phyloP scores from a whole-genome alignment of 2,888 invertebrate genomes.

The Leucoptera coffeella region DNA sequence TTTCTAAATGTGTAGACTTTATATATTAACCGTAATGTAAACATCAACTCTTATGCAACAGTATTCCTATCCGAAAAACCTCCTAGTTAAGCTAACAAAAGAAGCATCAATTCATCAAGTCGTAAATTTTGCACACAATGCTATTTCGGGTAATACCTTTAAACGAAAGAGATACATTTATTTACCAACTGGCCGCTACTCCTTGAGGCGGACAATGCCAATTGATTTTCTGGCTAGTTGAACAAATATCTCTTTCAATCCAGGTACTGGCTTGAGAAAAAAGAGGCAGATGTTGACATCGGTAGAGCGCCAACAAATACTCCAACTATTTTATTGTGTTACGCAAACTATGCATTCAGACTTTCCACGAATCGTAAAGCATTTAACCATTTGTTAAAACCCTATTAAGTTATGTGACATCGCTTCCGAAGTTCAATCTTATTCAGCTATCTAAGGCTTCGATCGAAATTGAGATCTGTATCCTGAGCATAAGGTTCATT shows the following conservation, averaged over 20 bases:
- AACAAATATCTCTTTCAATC: constrained; percentile 40
- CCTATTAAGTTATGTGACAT: constrained; percentile 47
- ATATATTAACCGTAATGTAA: too few relatives aligned
- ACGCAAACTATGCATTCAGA: constrained; percentile 36
- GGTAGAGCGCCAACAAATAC: constrained; percentile 23
- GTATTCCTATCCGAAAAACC: too few relatives aligned
- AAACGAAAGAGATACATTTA: neutral
- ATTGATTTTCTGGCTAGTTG: constrained; percentile 47
- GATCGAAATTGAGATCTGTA: neutral
- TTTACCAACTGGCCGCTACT: neutral
- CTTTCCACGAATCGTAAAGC: constrained; percentile 47
- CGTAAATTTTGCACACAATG: too few relatives aligned
- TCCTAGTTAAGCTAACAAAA: too few relatives aligned
- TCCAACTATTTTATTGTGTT: constrained; percentile 36
- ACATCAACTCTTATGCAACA: too few relatives aligned
- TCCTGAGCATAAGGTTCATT: constrained; percentile 8
- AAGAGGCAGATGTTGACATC: constrained; percentile 44
- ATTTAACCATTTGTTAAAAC: constrained; percentile 51
- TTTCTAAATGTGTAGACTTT: too few relatives aligned
- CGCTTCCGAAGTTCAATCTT: constrained; percentile 8
- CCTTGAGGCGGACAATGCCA: constrained; percentile 1
- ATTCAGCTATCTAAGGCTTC: neutral
- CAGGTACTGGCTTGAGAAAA: constrained; percentile 22
- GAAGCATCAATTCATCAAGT: too few relatives aligned
- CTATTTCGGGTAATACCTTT: too few relatives aligned